These are phyloP conservation scores for Anser brachyrhynchus DNA, from an alignment of 2,113 vertebrate species.

Conservation along the genomic window DNA sequence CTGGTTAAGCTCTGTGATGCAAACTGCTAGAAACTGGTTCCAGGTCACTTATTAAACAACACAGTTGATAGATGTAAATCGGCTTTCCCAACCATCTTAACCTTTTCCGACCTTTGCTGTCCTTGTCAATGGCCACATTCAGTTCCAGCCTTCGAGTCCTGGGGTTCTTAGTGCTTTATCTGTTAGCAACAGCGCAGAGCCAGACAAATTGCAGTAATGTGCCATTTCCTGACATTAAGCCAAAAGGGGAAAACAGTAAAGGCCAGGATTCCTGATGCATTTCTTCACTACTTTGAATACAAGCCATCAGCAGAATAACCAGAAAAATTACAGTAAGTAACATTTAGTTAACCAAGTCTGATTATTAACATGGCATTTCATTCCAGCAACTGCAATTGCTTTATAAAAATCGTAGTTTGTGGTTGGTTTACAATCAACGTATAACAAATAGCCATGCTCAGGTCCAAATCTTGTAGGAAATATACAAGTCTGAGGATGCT, in stretches of 20 bases:
- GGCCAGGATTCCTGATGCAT: conserved; percentile 22
- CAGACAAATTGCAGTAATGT: conserved; percentile 13
- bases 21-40: conserved; percentile 16
- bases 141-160: background rate
- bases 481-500: background rate
- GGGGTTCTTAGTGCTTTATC: conserved; percentile 2
- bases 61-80: background rate
- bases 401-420: background rate
- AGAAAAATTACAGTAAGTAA: background rate
- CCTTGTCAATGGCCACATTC: conserved; percentile 6
- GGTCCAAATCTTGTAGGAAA: background rate
- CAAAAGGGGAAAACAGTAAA: conserved; percentile 14
- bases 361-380: background rate
- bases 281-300: conserved; percentile 35
- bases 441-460: background rate
- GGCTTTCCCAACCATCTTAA: background rate
- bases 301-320: background rate
- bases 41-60: conserved; percentile 51
- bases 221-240: conserved; percentile 41
- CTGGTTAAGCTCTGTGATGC: background rate
- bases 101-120: conserved; percentile 16
- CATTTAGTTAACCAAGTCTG: background rate
- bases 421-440: background rate
- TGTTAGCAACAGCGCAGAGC: background rate
- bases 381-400: background rate